A percentile compares a stretch with the other conserved stretches of the same genome.
Evolutionary conservation across 2,113 vertebrate genomes (phyloP).

Genomic region (Nyctereutes procyonoides): DNA sequence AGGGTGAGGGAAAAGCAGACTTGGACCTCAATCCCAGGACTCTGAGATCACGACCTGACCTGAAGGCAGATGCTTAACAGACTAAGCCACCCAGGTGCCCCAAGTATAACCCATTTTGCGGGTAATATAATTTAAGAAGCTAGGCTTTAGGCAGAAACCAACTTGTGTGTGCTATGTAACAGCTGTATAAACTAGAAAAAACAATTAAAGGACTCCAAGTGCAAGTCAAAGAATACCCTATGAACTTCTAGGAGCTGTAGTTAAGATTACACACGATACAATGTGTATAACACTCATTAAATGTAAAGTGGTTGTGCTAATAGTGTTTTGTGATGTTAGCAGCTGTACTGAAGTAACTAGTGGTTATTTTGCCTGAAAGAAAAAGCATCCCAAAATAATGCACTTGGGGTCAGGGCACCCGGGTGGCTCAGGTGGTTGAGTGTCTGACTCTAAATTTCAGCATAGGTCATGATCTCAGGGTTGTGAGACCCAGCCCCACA

Average conservation of each 20-base stretch:
- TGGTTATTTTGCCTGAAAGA: not conserved
- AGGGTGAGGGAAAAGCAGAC: not conserved
- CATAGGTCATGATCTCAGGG: not conserved
- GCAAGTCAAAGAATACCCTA: not conserved
- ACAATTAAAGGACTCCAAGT: not conserved
- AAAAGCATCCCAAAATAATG: not conserved
- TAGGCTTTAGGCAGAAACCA: not conserved
- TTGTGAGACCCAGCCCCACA: not conserved
- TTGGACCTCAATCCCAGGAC: not conserved
- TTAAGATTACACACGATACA: not conserved
- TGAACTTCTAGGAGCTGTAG: not conserved
- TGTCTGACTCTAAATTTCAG: not conserved
- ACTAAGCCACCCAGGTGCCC: not conserved
- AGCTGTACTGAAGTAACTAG: not conserved
- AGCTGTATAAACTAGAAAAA: not conserved
- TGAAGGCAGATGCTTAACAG: not conserved
- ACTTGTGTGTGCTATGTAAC: not conserved
- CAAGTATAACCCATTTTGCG: not conserved
- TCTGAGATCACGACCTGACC: not conserved
- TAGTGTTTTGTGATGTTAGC: not conserved
- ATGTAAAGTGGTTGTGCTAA: not conserved
- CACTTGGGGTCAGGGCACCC: not conserved
- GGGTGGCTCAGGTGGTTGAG: not conserved
- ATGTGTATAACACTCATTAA: not conserved
- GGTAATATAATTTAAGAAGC: not conserved